phyloP scores from a whole-genome alignment of 1,140 invertebrate species.

The Drosophila pandora region DNA sequence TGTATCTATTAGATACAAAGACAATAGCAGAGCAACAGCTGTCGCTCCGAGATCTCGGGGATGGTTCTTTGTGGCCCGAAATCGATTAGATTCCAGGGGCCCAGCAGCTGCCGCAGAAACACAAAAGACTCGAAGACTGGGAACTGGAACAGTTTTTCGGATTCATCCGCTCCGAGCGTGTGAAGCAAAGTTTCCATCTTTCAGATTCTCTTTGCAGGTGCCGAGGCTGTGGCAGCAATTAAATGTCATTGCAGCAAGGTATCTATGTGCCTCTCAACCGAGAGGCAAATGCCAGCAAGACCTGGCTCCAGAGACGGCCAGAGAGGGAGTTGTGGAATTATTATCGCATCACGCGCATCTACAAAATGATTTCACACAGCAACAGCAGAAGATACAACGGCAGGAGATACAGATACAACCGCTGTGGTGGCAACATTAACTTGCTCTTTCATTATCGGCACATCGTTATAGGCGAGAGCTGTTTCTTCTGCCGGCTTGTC shows the following conservation, averaged over 20 bases:
- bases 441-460: slow-evolving; percentile 71
- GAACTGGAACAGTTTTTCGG: slow-evolving; percentile 14
- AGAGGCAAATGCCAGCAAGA: neutral
- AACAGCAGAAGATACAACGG: slow-evolving; percentile 17
- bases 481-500: slow-evolving; percentile 17
- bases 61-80: slow-evolving; percentile 17
- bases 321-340: slow-evolving; percentile 49
- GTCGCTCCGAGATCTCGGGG: neutral
- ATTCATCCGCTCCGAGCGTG: slow-evolving; percentile 11
- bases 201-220: slow-evolving; percentile 21
- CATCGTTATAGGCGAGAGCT: slow-evolving; percentile 54
- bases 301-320: neutral
- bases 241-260: slow-evolving; percentile 39
- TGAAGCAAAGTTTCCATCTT: slow-evolving; percentile 8
- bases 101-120: slow-evolving; percentile 31
- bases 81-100: slow-evolving; percentile 34
- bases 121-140: slow-evolving; percentile 24
- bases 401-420: slow-evolving; percentile 12
- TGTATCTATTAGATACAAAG: slow-evolving; percentile 25
- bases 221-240: slow-evolving; percentile 14
- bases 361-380: slow-evolving; percentile 68
- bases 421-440: slow-evolving; percentile 31
- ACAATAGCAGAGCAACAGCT: slow-evolving; percentile 36
- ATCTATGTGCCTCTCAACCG: neutral
- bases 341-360: slow-evolving; percentile 72